A percentile compares a stretch with the other conserved stretches of the same genome.
phyloP scores from a whole-genome alignment of 2,113 vertebrate species.

The Myiagra hebetior region DNA sequence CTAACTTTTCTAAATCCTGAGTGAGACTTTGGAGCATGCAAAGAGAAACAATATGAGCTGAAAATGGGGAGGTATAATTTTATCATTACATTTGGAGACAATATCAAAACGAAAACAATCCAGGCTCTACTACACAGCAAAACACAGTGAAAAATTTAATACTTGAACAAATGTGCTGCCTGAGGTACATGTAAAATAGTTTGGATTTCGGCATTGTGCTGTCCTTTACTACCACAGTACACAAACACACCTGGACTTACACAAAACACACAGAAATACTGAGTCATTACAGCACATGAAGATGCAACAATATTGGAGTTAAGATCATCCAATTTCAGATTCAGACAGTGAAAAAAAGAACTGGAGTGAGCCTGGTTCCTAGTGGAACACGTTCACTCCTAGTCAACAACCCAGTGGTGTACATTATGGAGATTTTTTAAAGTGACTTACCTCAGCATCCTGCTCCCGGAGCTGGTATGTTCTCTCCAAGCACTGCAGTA shows the following conservation, averaged over 20 bases:
- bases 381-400: not conserved
- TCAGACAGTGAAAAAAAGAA: not conserved
- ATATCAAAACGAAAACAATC: not conserved
- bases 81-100: not conserved
- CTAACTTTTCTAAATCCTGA: not conserved
- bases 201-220: not conserved
- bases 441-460: constrained; percentile 87
- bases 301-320: not conserved
- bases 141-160: not conserved
- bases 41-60: not conserved
- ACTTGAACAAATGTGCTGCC: not conserved
- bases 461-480: constrained; percentile 78
- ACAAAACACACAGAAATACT: not conserved
- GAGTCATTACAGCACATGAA: not conserved
- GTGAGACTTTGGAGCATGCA: not conserved
- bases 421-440: not conserved
- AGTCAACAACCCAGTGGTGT: not conserved
- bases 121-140: not conserved
- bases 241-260: not conserved
- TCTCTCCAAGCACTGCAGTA: constrained; percentile 75
- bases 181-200: not conserved
- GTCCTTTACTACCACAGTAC: not conserved
- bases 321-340: not conserved
- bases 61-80: not conserved
- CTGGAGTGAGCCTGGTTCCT: not conserved